Conservation (phyloP, 2,797 vertebrate species). For the Schizothorax lantsangensis region DNA sequence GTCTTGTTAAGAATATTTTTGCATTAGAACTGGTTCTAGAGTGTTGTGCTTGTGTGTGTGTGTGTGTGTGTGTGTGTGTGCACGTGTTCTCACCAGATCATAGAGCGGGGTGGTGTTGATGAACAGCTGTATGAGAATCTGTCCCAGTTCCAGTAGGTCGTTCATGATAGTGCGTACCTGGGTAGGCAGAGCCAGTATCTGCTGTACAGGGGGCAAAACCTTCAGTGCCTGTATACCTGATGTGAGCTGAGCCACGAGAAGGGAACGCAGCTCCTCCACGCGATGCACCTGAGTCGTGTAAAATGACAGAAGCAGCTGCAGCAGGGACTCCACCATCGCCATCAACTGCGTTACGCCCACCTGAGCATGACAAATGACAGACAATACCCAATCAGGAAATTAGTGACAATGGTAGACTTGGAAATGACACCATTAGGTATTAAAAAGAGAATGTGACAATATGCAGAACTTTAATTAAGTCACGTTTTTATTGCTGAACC, state of each 20-base stretch:
- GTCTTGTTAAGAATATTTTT: neutral
- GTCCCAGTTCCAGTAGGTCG: slow-evolving; percentile 70
- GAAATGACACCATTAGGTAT: neutral
- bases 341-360: slow-evolving; percentile 66
- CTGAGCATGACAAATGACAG: slow-evolving; percentile 58
- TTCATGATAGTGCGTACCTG: slow-evolving; percentile 63
- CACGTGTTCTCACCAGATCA: slow-evolving; percentile 68
- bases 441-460: neutral
- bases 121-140: slow-evolving; percentile 73
- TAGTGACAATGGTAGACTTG: neutral
- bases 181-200: slow-evolving; percentile 64
- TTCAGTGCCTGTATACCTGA: slow-evolving; percentile 55
- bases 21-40: neutral
- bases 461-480: slow-evolving; percentile 4
- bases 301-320: slow-evolving; percentile 67
- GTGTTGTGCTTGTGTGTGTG: neutral
- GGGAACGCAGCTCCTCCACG: slow-evolving; percentile 58
- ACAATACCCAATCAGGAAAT: neutral
- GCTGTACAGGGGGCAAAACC: slow-evolving; percentile 59
- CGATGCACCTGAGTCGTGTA: slow-evolving; percentile 64
- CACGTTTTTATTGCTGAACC: slow-evolving; percentile 16
- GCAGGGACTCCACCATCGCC: slow-evolving; percentile 59
- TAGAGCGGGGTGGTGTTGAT: slow-evolving; percentile 77
- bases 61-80: neutral
- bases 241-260: slow-evolving; percentile 49